Conservation (phyloP, 2,113 vertebrate genomes). For the Protobothrops flavoviridis region DNA sequence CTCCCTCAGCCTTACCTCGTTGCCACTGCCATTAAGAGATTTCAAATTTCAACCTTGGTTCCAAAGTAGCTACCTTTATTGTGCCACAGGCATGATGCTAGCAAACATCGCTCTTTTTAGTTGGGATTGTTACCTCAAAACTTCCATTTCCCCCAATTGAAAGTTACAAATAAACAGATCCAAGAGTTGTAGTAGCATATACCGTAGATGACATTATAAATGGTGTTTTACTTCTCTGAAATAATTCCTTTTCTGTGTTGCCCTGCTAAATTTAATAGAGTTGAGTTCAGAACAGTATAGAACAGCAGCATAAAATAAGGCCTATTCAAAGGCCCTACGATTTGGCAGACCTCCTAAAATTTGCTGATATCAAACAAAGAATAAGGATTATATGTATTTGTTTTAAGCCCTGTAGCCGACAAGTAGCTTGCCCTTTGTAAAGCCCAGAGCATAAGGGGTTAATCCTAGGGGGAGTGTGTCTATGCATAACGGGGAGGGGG, state of each 20-base stretch:
- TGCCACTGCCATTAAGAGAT: background rate
- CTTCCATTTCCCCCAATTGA: background rate
- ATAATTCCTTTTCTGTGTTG: background rate
- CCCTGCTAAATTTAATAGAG: background rate
- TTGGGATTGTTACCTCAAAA: background rate
- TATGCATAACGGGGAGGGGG: constrained; percentile 47
- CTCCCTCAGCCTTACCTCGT: background rate
- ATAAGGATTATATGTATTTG: background rate
- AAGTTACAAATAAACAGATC: background rate
- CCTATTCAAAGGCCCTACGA: background rate
- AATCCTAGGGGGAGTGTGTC: constrained; percentile 54
- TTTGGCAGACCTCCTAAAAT: background rate
- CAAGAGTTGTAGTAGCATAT: background rate
- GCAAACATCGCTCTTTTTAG: background rate
- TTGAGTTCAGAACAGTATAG: background rate
- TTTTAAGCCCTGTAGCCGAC: background rate
- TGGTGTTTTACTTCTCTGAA: background rate
- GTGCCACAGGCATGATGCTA: background rate
- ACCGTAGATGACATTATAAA: background rate
- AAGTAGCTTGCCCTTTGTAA: background rate
- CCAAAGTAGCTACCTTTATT: background rate
- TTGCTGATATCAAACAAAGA: background rate
- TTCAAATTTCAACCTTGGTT: background rate
- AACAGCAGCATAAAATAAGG: background rate
- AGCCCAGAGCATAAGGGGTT: constrained; percentile 34